phyloP scores from a whole-genome alignment of 2,888 invertebrate species.

The Tenthredo notha region DNA sequence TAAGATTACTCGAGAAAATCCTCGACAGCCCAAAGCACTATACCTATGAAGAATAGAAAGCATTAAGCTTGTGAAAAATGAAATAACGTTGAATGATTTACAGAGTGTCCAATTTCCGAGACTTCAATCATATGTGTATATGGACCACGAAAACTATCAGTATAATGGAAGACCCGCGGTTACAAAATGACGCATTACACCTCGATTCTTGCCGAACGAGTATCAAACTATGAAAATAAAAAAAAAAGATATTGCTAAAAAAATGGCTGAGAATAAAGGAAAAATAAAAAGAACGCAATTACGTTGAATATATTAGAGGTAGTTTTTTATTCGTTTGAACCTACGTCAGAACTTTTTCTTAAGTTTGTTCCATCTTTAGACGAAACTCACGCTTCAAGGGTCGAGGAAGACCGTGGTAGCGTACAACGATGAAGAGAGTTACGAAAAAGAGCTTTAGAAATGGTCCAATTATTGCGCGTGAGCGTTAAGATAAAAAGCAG shows the following conservation, averaged over 20 bases:
- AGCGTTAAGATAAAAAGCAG: slow-evolving; percentile 33
- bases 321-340: neutral
- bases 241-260: neutral
- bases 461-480: slow-evolving; percentile 40
- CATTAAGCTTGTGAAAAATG: slow-evolving; percentile 38
- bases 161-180: neutral
- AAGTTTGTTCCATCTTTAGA: neutral
- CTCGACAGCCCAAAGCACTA: slow-evolving; percentile 24
- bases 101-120: slow-evolving; percentile 33
- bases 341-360: neutral
- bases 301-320: neutral
- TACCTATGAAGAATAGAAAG: slow-evolving; percentile 32
- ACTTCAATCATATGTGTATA: neutral
- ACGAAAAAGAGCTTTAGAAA: slow-evolving; percentile 27
- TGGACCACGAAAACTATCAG: neutral
- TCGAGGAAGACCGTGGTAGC: neutral
- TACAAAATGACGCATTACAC: neutral
- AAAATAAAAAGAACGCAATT: neutral
- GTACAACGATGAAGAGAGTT: neutral
- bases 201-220: neutral
- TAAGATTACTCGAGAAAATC: slow-evolving; percentile 29
- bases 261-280: neutral
- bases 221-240: neutral
- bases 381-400: neutral
- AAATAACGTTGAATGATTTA: slow-evolving; percentile 19